Percentiles rank a stretch among this genome's conserved stretches.
Evolutionary conservation across 2,113 vertebrate genomes (phyloP).

Genomic region (Prochilodus magdalenae): DNA sequence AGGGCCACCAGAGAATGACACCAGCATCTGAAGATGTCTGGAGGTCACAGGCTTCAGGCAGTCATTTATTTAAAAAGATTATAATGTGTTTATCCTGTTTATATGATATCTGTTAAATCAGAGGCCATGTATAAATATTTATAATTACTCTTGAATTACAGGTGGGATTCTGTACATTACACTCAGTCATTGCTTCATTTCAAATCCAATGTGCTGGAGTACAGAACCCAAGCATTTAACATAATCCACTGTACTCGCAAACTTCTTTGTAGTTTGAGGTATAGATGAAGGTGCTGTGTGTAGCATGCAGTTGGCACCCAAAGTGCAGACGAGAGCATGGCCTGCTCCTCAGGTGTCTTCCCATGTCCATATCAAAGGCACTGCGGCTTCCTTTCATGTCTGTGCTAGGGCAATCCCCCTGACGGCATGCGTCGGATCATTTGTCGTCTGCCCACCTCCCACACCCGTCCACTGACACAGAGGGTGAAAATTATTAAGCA

Average conservation of each 20-base stretch:
- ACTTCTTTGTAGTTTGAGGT: background rate
- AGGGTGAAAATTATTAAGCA: constrained; percentile 58
- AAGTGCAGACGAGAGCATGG: constrained; percentile 60
- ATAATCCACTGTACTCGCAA: background rate
- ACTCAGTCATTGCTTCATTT: too few species aligned
- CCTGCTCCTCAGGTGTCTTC: constrained; percentile 70
- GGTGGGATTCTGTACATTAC: too few species aligned
- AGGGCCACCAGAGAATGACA: too few species aligned
- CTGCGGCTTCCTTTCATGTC: constrained; percentile 63
- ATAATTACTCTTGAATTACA: too few species aligned
- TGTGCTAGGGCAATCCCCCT: constrained; percentile 48
- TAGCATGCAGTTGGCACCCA: constrained; percentile 35
- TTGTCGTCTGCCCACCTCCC: constrained; percentile 42
- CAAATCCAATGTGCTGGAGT: too few species aligned
- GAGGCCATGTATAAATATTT: too few species aligned
- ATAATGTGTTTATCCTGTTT: too few species aligned
- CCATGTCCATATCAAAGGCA: constrained; percentile 60
- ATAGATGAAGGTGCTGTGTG: background rate
- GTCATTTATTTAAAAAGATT: too few species aligned
- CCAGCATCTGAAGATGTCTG: too few species aligned
- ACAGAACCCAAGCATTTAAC: background rate
- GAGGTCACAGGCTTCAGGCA: too few species aligned
- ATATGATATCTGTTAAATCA: too few species aligned
- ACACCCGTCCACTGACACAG: constrained; percentile 39
- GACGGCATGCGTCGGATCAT: constrained; percentile 26